phyloP scores from a whole-genome alignment of 2,113 vertebrate genomes.

The Chiloscyllium plagiosum region DNA sequence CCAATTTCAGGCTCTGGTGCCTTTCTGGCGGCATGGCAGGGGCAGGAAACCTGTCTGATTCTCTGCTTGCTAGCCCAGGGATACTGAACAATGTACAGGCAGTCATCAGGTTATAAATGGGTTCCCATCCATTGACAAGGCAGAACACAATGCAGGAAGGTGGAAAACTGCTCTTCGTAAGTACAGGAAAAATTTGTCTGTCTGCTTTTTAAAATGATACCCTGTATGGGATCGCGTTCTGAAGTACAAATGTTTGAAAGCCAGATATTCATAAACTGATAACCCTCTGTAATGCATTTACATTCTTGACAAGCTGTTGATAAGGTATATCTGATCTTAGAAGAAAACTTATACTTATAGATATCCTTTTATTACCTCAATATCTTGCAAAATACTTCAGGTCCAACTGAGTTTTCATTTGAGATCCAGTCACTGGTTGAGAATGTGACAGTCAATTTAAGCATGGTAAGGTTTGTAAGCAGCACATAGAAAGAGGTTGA shows the following conservation, averaged over 20 bases:
- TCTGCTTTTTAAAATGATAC: too few species aligned
- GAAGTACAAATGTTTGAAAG: too few species aligned
- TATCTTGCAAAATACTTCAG: background rate
- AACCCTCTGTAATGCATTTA: background rate
- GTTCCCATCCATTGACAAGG: too few species aligned
- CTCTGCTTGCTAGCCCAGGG: background rate
- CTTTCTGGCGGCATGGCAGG: too few species aligned
- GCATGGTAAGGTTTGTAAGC: too few species aligned
- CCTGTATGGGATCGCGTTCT: too few species aligned
- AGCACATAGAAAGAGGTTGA: too few species aligned
- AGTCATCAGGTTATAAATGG: too few species aligned
- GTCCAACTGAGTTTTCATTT: background rate
- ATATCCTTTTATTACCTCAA: background rate
- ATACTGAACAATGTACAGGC: background rate
- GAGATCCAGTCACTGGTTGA: background rate
- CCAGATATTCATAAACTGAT: too few species aligned
- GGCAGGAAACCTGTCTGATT: background rate
- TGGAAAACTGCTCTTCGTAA: too few species aligned
- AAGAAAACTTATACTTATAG: background rate
- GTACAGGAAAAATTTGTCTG: too few species aligned
- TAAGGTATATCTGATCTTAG: background rate
- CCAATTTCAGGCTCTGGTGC: background rate
- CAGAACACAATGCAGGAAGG: too few species aligned
- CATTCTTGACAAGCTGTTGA: background rate
- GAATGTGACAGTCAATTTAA: background rate